Evolutionary conservation across 2,797 vertebrate genomes (phyloP).

Genomic region (Eospalax fontanierii): DNA sequence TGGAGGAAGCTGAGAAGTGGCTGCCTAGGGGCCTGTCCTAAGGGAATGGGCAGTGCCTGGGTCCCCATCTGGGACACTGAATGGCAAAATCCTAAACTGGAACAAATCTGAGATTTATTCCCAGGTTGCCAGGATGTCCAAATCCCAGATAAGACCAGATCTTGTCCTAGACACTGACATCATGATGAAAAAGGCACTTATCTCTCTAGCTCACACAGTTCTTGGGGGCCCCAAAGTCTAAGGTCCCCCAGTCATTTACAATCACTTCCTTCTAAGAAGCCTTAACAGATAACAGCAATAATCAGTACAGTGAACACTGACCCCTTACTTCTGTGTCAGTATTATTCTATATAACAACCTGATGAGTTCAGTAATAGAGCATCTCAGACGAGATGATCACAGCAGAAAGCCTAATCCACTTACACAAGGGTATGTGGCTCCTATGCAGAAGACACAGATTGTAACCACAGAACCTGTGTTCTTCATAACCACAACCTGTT

Average conservation of each 20-base stretch:
- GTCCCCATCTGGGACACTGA: neutral
- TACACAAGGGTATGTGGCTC: neutral
- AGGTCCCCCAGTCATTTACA: neutral
- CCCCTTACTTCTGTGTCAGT: constrained; percentile 22
- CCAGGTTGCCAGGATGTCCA: neutral
- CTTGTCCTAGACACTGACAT: neutral
- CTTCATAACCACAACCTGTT: neutral
- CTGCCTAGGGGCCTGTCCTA: neutral
- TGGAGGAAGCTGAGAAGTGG: neutral
- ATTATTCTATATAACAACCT: neutral
- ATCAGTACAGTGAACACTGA: neutral
- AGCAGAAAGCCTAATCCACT: neutral
- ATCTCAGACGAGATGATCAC: neutral
- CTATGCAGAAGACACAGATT: neutral
- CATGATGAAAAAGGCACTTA: neutral
- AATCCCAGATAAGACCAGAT: neutral
- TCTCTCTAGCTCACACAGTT: neutral
- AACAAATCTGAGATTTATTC: neutral
- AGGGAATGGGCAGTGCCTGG: neutral
- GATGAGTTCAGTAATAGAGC: neutral
- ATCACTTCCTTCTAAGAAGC: neutral
- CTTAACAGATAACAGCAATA: neutral
- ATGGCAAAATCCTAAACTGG: neutral
- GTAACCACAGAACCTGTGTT: neutral
- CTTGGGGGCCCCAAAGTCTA: neutral